A percentile compares a stretch with the other conserved stretches of the same genome.
phyloP scores from a whole-genome alignment of 64 coral and sea anemone genomes.

The Pocillopora verrucosa region DNA sequence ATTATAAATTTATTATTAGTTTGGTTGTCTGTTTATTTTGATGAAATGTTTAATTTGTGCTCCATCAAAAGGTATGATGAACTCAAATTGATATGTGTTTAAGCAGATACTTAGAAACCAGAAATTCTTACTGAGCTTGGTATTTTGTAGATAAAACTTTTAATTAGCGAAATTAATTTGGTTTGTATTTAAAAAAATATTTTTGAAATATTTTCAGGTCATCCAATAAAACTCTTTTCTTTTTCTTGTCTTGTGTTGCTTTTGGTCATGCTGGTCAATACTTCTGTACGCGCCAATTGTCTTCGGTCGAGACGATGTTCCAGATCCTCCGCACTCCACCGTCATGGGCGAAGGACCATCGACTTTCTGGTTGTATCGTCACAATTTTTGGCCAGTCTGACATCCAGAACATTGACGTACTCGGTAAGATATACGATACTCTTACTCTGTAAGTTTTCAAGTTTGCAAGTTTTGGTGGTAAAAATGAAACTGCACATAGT shows the following conservation, averaged over 20 bases:
- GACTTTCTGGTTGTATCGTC: not conserved
- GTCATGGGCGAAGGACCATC: not conserved
- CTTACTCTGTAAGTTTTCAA: no score
- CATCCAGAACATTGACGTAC: not conserved
- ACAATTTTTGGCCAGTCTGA: not conserved
- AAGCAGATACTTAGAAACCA: no score
- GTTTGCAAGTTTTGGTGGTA: no score
- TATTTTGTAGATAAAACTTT: no score
- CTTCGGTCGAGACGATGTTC: not conserved
- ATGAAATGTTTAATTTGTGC: no score
- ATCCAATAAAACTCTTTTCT: not conserved
- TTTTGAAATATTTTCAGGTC: not conserved
- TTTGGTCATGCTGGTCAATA: not conserved
- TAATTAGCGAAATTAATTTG: not conserved
- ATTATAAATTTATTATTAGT: no score
- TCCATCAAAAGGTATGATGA: no score
- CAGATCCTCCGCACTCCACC: not conserved
- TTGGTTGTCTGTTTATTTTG: no score
- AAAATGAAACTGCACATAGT: no score
- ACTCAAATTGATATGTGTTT: no score
- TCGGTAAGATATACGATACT: not conserved
- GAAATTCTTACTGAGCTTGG: no score
- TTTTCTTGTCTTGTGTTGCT: not conserved
- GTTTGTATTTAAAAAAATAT: no score
- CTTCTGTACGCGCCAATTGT: not conserved